These are phyloP conservation scores for Ethmia dodecea DNA, from an alignment of 2,888 invertebrate species.

Conservation along the genomic window DNA sequence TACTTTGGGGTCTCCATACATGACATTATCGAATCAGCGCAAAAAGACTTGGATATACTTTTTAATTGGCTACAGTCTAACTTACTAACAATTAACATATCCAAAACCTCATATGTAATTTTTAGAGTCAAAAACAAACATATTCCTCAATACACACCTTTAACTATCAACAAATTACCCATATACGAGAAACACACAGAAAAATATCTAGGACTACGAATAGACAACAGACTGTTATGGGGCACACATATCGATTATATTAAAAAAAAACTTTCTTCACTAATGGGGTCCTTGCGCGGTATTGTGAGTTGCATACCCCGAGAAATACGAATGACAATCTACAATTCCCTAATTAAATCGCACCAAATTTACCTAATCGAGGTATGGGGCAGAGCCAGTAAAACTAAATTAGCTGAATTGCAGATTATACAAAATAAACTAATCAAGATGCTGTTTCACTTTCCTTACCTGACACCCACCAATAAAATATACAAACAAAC, in stretches of 20 bases:
- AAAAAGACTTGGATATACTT: slow-evolving; percentile 7
- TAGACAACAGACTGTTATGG: slow-evolving; percentile 1
- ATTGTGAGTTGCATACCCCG: background rate
- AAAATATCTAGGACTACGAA: background rate
- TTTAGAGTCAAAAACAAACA: slow-evolving; percentile 12
- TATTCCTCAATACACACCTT: background rate
- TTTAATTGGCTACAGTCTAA: slow-evolving; percentile 9
- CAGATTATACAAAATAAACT: background rate
- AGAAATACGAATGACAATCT: background rate
- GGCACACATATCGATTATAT: background rate
- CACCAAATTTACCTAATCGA: background rate
- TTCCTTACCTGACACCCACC: no score
- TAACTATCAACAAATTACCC: background rate
- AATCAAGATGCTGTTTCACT: background rate
- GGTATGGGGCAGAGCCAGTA: background rate
- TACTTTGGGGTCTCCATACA: slow-evolving; percentile 5
- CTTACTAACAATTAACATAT: slow-evolving; percentile 11
- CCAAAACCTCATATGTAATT: slow-evolving; percentile 10
- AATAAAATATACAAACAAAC: no score
- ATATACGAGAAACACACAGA: background rate
- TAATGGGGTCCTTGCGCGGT: background rate
- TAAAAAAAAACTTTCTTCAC: background rate
- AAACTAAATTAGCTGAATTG: background rate
- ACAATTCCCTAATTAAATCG: background rate
- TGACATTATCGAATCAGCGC: slow-evolving; percentile 2